Percentiles rank a stretch among this genome's conserved stretches.
phyloP scores from a whole-genome alignment of 2,888 invertebrate species.

The Busseola fusca region DNA sequence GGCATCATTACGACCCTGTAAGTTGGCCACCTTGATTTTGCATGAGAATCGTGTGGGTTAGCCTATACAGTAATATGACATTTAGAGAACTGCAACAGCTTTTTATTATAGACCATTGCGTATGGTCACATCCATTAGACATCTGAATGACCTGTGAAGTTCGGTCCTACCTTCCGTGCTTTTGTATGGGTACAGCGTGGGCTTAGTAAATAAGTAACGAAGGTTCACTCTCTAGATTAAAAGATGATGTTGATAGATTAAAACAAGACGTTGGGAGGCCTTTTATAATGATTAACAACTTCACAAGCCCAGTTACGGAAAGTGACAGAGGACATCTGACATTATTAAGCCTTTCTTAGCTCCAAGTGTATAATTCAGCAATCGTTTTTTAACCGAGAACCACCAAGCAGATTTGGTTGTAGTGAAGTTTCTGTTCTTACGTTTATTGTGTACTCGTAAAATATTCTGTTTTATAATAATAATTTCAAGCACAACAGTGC shows the following conservation, averaged over 20 bases:
- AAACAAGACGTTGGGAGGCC: no score
- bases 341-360: neutral
- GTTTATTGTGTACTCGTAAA: constrained; percentile 27
- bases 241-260: neutral
- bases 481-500: constrained; percentile 39
- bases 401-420: neutral
- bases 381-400: neutral
- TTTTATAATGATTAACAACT: neutral
- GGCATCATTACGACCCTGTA: neutral
- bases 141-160: constrained; percentile 4
- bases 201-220: neutral
- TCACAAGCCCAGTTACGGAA: neutral
- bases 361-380: neutral
- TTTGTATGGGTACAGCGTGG: constrained; percentile 3
- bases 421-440: constrained; percentile 10
- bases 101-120: neutral
- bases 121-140: neutral
- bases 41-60: neutral
- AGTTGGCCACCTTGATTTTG: neutral
- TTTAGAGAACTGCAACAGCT: neutral
- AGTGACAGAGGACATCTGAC: neutral
- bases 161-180: neutral
- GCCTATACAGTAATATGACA: neutral
- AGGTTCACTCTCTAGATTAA: neutral
- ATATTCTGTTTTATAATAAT: constrained; percentile 34